phyloP scores from a whole-genome alignment of 2,797 vertebrate species.

The Holocentrus rufus region DNA sequence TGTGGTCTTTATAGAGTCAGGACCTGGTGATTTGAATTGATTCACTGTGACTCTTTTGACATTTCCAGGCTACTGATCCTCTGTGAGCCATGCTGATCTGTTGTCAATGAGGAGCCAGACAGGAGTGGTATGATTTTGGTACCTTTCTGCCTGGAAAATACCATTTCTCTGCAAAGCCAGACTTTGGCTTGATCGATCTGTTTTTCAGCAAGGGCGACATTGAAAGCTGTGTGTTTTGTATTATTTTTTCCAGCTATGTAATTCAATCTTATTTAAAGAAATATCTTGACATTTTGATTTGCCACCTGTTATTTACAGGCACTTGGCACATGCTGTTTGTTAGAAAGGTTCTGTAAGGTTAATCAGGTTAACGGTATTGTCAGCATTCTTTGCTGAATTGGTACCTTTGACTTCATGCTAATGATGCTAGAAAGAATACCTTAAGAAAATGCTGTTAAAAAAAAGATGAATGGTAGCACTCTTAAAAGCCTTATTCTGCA shows the following conservation, averaged over 20 bases:
- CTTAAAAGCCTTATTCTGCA: no score
- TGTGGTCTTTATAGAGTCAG: conserved; percentile 56
- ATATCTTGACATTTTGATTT: conserved; percentile 29
- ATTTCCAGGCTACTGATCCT: conserved; percentile 67
- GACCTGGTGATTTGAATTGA: conserved; percentile 64
- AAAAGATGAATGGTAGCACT: no score
- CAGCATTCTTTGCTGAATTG: no score
- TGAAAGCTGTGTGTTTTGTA: neutral
- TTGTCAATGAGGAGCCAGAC: conserved; percentile 49
- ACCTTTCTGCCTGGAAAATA: conserved; percentile 32
- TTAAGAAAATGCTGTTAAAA: no score
- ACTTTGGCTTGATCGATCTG: conserved; percentile 32
- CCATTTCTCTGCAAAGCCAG: conserved; percentile 26
- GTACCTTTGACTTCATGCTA: no score
- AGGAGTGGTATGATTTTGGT: conserved; percentile 32
- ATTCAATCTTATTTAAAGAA: conserved; percentile 11
- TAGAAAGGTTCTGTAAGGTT: neutral
- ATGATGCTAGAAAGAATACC: no score
- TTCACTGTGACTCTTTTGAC: conserved; percentile 62
- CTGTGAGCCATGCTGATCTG: conserved; percentile 54
- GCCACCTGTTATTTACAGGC: neutral
- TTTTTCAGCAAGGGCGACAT: conserved; percentile 27
- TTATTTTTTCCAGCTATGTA: conserved; percentile 22
- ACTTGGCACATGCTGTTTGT: neutral
- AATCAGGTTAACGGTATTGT: no score